Evolutionary conservation across 2,888 invertebrate genomes (phyloP).

Genomic region (Chalcosyrphus nemorum): DNA sequence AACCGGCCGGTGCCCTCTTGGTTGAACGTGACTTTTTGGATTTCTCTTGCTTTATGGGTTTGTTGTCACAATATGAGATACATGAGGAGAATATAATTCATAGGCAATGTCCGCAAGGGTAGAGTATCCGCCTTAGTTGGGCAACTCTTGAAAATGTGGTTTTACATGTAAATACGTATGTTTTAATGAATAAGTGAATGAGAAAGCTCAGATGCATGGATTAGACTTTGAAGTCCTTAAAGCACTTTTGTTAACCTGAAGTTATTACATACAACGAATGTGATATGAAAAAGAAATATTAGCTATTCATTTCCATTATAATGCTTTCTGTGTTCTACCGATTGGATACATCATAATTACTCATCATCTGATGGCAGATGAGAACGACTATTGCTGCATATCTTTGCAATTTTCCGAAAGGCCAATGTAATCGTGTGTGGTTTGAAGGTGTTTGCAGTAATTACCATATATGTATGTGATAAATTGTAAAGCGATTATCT

Average conservation of each 20-base stretch:
- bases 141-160: neutral
- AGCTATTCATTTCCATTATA: neutral
- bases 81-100: constrained; percentile 20
- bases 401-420: neutral
- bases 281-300: neutral
- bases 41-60: constrained; percentile 49
- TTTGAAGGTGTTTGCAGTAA: constrained; percentile 28
- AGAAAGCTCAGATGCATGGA: neutral
- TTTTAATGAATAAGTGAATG: neutral
- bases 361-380: constrained; percentile 8
- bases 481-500: neutral
- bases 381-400: neutral
- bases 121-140: neutral
- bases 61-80: constrained; percentile 34
- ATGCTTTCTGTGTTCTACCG: neutral
- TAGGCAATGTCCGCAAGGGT: constrained; percentile 17
- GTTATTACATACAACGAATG: neutral
- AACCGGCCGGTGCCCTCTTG: constrained; percentile 13
- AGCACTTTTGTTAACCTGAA: neutral
- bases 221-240: neutral
- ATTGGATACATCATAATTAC: constrained; percentile 3
- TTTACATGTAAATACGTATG: neutral
- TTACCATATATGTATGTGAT: constrained; percentile 22
- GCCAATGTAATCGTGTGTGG: constrained; percentile 24
- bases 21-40: constrained; percentile 53